Conservation (phyloP, 2,888 invertebrate species). For the Ashinkailepas kermadecensis region DNA sequence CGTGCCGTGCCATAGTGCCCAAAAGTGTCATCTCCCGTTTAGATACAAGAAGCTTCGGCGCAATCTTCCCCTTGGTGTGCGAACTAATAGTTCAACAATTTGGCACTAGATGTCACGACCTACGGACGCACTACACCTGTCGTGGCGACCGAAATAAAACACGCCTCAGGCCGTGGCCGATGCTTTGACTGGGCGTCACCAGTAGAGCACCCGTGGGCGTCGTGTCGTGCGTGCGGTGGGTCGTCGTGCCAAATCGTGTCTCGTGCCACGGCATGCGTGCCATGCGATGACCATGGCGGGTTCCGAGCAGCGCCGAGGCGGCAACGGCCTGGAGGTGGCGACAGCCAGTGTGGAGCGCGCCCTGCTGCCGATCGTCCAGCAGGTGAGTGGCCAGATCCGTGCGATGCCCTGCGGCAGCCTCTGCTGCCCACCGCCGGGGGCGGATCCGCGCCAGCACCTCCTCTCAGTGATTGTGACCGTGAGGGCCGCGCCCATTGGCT, state of each 20-base stretch:
- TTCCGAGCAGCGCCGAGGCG: neutral
- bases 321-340: slow-evolving; percentile 62
- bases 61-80: neutral
- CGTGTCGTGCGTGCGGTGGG: no score
- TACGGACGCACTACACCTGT: neutral
- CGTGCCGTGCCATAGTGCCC: no score
- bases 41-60: no score
- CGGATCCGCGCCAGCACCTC: no score
- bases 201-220: neutral
- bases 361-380: slow-evolving; percentile 84
- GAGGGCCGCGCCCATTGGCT: no score
- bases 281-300: neutral
- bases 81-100: neutral
- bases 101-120: neutral
- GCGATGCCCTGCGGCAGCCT: neutral
- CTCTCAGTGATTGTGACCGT: no score
- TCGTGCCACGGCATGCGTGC: neutral
- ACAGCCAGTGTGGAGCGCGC: slow-evolving; percentile 92
- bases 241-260: neutral
- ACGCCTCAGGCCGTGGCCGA: neutral
- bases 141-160: neutral
- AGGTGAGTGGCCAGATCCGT: slow-evolving; percentile 55
- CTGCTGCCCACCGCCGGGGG: neutral
- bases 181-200: neutral
- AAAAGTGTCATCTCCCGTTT: no score